Evolutionary conservation across 2,113 vertebrate species (phyloP).

Genomic region (Lagenorhynchus albirostris): DNA sequence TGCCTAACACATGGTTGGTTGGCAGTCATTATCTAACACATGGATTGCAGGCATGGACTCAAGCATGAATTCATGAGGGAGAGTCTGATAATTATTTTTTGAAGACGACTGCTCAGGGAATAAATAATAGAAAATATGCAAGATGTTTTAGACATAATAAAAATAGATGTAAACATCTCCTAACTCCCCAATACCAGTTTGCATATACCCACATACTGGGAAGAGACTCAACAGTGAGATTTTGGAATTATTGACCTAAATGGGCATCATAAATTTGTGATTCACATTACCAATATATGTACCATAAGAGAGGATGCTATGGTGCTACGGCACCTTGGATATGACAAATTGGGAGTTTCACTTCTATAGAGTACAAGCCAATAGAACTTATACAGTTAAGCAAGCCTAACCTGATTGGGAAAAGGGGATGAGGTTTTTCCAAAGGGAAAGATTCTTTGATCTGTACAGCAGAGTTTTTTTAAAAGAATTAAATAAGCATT

Average conservation of each 20-base stretch:
- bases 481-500: slow-evolving; percentile 32
- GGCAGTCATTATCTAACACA: background rate
- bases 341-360: background rate
- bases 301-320: background rate
- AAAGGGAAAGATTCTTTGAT: background rate
- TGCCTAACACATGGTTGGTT: background rate
- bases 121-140: background rate
- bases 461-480: background rate
- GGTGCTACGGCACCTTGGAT: background rate
- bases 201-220: background rate
- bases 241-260: background rate
- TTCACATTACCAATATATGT: background rate
- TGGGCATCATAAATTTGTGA: background rate
- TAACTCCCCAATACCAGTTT: background rate
- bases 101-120: background rate
- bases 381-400: background rate
- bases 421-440: background rate
- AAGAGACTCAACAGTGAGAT: background rate
- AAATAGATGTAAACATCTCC: background rate
- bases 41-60: background rate
- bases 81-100: background rate
- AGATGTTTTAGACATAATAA: background rate
- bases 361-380: background rate
- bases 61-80: background rate
- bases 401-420: background rate